These are phyloP conservation scores for Gopherus evgoodei DNA, from an alignment of 2,113 vertebrate genomes.

Conservation along the genomic window DNA sequence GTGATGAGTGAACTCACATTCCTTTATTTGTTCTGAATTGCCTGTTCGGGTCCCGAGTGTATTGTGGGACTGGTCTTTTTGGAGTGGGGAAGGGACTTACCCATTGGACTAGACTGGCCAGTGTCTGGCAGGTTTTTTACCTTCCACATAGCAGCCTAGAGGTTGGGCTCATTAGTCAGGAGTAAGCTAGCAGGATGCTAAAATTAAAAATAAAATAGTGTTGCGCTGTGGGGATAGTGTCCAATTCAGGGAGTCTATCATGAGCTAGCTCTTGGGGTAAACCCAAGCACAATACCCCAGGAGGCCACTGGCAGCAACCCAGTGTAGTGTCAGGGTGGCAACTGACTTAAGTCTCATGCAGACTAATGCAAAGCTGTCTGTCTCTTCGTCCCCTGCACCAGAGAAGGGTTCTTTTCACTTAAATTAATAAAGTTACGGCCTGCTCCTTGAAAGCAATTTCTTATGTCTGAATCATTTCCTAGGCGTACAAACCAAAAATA, in stretches of 20 bases:
- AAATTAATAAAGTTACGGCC: fast-evolving
- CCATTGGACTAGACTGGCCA: not conserved
- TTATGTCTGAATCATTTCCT: not conserved
- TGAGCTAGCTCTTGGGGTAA: not conserved
- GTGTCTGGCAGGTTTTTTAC: not conserved
- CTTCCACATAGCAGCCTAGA: not conserved
- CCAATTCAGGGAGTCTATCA: not conserved
- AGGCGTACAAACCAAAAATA: not conserved
- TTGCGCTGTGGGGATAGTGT: not conserved
- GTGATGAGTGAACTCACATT: not conserved
- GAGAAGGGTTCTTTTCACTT: not conserved
- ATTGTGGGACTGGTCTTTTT: not conserved
- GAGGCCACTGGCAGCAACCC: not conserved
- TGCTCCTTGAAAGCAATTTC: not conserved
- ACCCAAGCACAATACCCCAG: not conserved
- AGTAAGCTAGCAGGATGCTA: not conserved
- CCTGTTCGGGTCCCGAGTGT: not conserved
- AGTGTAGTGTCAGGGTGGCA: not conserved
- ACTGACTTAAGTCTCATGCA: not conserved
- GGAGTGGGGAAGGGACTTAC: not conserved
- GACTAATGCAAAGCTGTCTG: not conserved
- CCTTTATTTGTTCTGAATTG: not conserved
- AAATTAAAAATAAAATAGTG: not conserved
- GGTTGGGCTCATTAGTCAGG: too few relatives aligned
- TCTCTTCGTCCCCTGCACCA: not conserved